A percentile compares a stretch with the other conserved stretches of the same genome.
phyloP scores from a whole-genome alignment of 1,140 invertebrate genomes.

The Rhizoglyphus robini region DNA sequence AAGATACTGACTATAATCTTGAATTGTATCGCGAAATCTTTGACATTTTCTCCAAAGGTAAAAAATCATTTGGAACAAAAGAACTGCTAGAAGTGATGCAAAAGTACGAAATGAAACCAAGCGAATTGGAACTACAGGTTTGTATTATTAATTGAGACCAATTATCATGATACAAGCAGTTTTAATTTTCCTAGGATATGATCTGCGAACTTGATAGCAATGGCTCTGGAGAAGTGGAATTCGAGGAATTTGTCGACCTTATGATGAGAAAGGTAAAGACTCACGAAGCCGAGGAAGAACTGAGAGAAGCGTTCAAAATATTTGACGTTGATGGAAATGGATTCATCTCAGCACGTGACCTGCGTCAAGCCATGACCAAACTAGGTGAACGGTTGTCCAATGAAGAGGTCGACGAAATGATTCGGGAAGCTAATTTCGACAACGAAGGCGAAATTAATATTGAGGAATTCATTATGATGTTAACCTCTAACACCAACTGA shows the following conservation, averaged over 20 bases:
- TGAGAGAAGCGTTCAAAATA: slow-evolving; percentile 40
- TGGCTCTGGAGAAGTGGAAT: slow-evolving; percentile 24
- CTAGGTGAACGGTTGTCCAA: slow-evolving; percentile 40
- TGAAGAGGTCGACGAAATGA: slow-evolving; percentile 38
- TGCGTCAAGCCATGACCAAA: slow-evolving; percentile 34
- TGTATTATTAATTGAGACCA: not conserved
- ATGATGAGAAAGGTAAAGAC: slow-evolving; percentile 40
- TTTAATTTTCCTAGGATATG: slow-evolving; percentile 27
- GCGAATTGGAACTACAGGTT: slow-evolving; percentile 31
- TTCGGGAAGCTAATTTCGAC: slow-evolving; percentile 35
- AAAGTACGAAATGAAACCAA: slow-evolving; percentile 34
- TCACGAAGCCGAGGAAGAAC: slow-evolving; percentile 39
- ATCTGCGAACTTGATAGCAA: slow-evolving; percentile 33
- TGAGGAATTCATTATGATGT: slow-evolving; percentile 29
- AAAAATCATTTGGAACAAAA: slow-evolving; percentile 20
- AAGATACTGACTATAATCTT: not conserved
- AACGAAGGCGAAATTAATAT: slow-evolving; percentile 40
- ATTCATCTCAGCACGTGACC: slow-evolving; percentile 31
- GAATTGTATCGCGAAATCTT: slow-evolving; percentile 12
- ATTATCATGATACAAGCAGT: not conserved
- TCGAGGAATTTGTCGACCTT: slow-evolving; percentile 36
- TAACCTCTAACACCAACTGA: slow-evolving; percentile 18
- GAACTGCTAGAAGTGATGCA: slow-evolving; percentile 34
- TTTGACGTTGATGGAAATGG: slow-evolving; percentile 36
- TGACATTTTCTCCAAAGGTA: slow-evolving; percentile 12